A percentile compares a stretch with the other conserved stretches of the same genome.
Evolutionary conservation across 2,888 invertebrate species (phyloP).

Genomic region (Chironomus tentans): DNA sequence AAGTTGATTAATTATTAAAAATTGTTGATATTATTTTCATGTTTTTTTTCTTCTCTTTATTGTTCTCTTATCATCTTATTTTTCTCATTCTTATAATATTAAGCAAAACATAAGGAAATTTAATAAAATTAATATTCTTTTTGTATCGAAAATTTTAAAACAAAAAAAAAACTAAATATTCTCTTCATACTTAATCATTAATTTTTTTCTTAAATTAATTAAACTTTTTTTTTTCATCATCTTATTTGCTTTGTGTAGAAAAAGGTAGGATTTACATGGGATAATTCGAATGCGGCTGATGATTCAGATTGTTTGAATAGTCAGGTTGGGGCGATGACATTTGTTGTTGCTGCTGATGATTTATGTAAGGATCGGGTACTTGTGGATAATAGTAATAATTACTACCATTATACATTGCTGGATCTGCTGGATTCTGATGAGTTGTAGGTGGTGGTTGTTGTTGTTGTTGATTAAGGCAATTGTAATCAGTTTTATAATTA

Average conservation of each 20-base stretch:
- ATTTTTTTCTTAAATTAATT: background rate
- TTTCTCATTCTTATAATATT: no score
- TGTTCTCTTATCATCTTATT: no score
- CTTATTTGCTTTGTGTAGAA: background rate
- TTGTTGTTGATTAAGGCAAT: conserved; percentile 25
- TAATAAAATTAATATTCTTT: no score
- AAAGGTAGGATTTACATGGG: background rate
- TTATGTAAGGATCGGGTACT: background rate
- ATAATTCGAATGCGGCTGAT: conserved; percentile 2
- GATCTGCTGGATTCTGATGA: background rate
- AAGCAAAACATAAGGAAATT: no score
- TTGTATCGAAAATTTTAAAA: no score
- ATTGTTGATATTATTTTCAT: no score
- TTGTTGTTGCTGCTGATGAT: background rate
- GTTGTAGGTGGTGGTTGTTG: conserved; percentile 1
- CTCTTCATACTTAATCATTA: background rate
- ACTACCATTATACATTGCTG: conserved; percentile 9
- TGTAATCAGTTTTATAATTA: conserved; percentile 21
- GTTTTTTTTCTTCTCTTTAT: no score
- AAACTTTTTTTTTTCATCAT: background rate
- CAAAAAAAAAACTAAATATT: no score
- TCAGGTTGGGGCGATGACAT: background rate
- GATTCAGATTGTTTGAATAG: background rate
- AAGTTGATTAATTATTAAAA: no score
- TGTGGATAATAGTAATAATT: conserved; percentile 7